Base-by-base conservation (phyloP, 2,888 invertebrate genomes). In the Chrysotoxum bicinctum region DNA sequence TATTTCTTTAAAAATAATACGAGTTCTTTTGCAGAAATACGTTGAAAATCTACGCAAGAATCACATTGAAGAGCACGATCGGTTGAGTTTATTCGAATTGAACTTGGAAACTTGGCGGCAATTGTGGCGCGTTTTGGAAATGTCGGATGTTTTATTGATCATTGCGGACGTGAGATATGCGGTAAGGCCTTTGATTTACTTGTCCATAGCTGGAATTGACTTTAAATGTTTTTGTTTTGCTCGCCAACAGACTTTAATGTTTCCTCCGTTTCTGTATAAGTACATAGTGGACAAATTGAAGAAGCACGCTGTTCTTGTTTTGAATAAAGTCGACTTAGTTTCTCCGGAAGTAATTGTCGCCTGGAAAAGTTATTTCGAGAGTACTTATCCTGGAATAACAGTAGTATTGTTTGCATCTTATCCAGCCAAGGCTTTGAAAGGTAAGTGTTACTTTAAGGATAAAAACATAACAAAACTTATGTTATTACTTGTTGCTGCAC, bases 21-120 rank as follows among this genome's bases (percentile, higher is more conserved):
- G 2, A 4, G n/a, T 83, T 81, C 83, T 35, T 86, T 81, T 79
- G 66, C 90, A 97, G 96, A 95, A 96, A 88, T 98, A 97, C 90
- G 90, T 97, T 14, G 94, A 94, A 76, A 91, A 91, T 0, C 92
- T 98, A 8, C 94, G 96, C 88, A 92, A 93, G 7, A 93, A 94
- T 0, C 94, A 94, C 80, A 92, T 93, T 21, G 93, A 94, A 89
- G 89, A 89, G 35, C 88, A 89, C 7, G 93, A 94, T 78, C 93
- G 95, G 5, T 92, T 98, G 86, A 97, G 98, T 62, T 96, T 97
- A 89, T 98, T 98, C 91, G 98, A 99, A 91, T 91, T 98, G 80
- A 99, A 99, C 92, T 92, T 99, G 88, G 98, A 99, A 92, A 98
- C 98, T 0, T 99, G 98, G 98, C 92, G 98, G 14, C 99, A 99